phyloP scores from a whole-genome alignment of 30 jellyfish, hydroid and myxozoan genomes.

The Turritopsis dohrnii region DNA sequence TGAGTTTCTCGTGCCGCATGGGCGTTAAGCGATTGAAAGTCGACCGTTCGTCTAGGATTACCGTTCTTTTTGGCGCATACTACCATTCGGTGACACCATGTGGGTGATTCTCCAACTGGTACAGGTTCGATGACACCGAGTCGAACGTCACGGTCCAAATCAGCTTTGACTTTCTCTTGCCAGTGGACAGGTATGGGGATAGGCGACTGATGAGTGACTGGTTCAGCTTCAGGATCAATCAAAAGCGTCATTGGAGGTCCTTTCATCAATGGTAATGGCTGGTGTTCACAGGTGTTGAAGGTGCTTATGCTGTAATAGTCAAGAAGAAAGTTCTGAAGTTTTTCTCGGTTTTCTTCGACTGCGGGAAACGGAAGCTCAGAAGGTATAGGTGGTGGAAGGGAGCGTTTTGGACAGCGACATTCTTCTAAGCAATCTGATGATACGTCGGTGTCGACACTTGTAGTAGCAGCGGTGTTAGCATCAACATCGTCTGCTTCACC shows the following conservation, averaged over 20 bases:
- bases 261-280: slow-evolving; percentile 16
- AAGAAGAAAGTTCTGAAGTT: slow-evolving; percentile 9
- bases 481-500: background rate
- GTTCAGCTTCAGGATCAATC: background rate
- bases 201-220: slow-evolving; percentile 22
- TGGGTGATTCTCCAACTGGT: slow-evolving; percentile 32
- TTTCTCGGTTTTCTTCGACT: slow-evolving; percentile 1
- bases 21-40: slow-evolving; percentile 23
- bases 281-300: slow-evolving; percentile 29
- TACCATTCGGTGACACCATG: slow-evolving; percentile 34
- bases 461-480: background rate
- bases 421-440: background rate
- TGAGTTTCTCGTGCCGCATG: slow-evolving; percentile 35
- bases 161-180: slow-evolving; percentile 35
- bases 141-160: slow-evolving; percentile 37
- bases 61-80: slow-evolving; percentile 12
- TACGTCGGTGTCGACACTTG: background rate
- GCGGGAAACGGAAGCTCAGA: slow-evolving; percentile 21
- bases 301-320: slow-evolving; percentile 17
- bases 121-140: slow-evolving; percentile 40
- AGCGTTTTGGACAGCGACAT: background rate
- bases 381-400: slow-evolving; percentile 10
- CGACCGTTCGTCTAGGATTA: slow-evolving; percentile 28
- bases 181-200: slow-evolving; percentile 39
- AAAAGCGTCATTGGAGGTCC: background rate